Base-by-base conservation (phyloP, 2,797 vertebrate genomes). In the Anguilla obscura region DNA sequence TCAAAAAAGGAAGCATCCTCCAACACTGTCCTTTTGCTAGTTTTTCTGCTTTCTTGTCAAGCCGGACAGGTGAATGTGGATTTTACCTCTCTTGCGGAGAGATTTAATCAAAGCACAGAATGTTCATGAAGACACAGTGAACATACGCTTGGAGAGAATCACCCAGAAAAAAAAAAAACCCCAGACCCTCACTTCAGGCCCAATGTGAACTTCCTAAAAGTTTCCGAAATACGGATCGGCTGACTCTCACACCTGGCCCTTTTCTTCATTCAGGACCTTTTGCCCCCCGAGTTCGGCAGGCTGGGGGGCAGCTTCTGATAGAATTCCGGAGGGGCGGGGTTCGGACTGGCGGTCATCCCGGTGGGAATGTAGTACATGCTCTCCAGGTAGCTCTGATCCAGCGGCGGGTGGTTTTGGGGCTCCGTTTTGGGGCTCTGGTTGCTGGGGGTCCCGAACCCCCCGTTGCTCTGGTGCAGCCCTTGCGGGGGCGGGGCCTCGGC, bases 291-390 rank as follows among this genome's bases (percentile, higher is more conserved):
- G 87, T 92, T 91, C 90, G 96, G 94, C 79, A 95, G 91, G 93
- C 91, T 95, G 85, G 95, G 86, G 90, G 95, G 92, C 90, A 94
- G 94, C 92, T 96, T 97, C 93, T 96, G 95, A 91, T 95, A 96
- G 92, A 95, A 96, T 91, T 96, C 95, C 80, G 96, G 94, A 89
- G 95, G 95, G 48, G 94, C 89, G 1, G 95, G 93, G 92, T 96
- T 96, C 0, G 98, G 96, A 91, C 97, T 98, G 36, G 95, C 95
- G 91, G 95, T 96, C 95, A 98, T 97, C 54, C 97, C 96, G 0
- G 96, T 96, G 14, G 98, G 97, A 93, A 98, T 96, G 92, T 98
- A 99, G 94, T 98, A 99, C 94, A 97, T 96, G 90, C 96, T 95
- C 89, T 98, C 98, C 95, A 98, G 94, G 94, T 97, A 96, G 89